Evolutionary conservation across 1,140 invertebrate genomes (phyloP), one percentile per base, ranked within the genome.

Genomic region (Ostrea denselamellosa): DNA sequence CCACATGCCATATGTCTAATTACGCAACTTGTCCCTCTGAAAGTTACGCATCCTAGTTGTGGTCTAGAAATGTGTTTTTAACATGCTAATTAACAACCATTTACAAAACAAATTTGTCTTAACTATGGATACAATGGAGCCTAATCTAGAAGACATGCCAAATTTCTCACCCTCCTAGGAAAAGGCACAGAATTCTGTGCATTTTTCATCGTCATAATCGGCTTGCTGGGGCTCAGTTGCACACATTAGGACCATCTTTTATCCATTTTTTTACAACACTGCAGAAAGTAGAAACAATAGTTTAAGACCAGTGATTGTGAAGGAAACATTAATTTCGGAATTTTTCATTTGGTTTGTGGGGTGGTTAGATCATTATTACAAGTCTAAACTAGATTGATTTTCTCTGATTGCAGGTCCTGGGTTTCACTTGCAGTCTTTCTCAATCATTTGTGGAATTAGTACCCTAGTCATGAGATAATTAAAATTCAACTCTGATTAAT

Each of bases 61-160:
- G 81, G 81, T 83, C 52, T 52, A 52, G 52, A 83, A 83, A 83
- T 83, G 81, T 83, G 81, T 83, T 83, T 83, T 83, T 83, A 83
- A 83, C 52, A 52, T 52, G 81, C 52, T 83, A 83, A 83, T 83
- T 83, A 83, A 83, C 81, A 83, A 54, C 52, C 44, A 83, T 83
- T 83, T 83, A 83, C 44, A 83, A 51, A 83, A 83, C 34, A 83
- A 83, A 83, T 83, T 83, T 83, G 81, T 52, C 81, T 83, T 52
- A 83, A 22, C 68, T 28, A 5, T 71, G 68, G 68, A 71, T 71
- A 71, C 68, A 71, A 71, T 25, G 28, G 68, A 71, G 68, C 22
- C 68, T 71, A 71, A 71, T 71, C 68, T 71, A 28, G 22, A 10
- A 25, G 25, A 71, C 68, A 28, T 71, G 68, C 68, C 68, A 28